Evolutionary conservation across 2,797 vertebrate genomes (phyloP), one percentile per base, ranked within the genome.

Genomic region (Cercopithecus hamlyni): DNA sequence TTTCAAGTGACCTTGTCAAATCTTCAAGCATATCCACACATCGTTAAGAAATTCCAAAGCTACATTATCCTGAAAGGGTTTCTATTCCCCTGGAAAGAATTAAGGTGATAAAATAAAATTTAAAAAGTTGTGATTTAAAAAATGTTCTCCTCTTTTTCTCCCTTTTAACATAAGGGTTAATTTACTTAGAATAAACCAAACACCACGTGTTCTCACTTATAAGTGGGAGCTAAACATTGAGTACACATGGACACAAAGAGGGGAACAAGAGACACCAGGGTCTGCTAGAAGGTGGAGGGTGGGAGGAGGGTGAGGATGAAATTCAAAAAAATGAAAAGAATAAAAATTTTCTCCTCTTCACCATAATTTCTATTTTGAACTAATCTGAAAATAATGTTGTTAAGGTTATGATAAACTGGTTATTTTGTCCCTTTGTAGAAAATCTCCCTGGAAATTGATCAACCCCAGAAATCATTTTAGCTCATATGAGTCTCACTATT

Each of bases 1-100:
- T 81, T 92, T 94, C 50, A 94, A 84, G n/a, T 10, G 77, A 82
- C 57, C 39, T 89, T 93, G 58, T 96, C 77, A 89, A 77, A 33
- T 83, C 77, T 88, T 82, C 39, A 75, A 64, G 39, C 41, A 10
- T n/a, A 84, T 64, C 1, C 27, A 36, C 39, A 48, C 27, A 26
- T 30, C 64, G 72, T 55, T 94, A 64, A 92, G 90, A 92, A 45
- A 79, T 87, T 58, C 45, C 55, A 95, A 88, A 36, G 33, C 58
- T 57, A 50, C 15, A 77, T 70, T 33, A 17, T 72, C 57, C 58
- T 80, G 39, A 83, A 82, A 86, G 26, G 11, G 9, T 87, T 90
- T 55, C 57, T 80, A 30, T 70, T n/a, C 15, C 7, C 1, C 43
- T 82, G 52, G 55, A 97, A 96, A 88, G 64, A 96, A 89, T 67